Conservation (phyloP, 2,797 vertebrate genomes). For the Micrastur ruficollis region DNA sequence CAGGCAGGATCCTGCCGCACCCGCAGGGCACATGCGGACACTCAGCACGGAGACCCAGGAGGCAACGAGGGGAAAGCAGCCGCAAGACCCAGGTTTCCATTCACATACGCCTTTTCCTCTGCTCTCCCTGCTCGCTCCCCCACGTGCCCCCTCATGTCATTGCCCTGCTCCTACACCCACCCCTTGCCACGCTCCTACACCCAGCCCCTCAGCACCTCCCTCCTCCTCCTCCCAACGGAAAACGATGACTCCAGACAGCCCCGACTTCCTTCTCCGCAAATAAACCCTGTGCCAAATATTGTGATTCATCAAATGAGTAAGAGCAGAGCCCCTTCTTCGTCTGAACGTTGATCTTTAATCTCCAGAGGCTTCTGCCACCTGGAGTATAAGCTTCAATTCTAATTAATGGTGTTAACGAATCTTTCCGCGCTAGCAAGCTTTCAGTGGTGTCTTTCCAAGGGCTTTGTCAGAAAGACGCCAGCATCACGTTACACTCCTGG, state of each 20-base stretch:
- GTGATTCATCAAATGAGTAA: background rate
- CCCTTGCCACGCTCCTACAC: background rate
- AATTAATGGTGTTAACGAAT: background rate
- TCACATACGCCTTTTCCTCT: accelerated
- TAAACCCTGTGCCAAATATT: background rate
- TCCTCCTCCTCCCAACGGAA: background rate
- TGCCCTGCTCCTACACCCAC: background rate
- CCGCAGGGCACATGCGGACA: background rate
- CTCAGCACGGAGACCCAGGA: background rate
- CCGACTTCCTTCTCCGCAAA: accelerated
- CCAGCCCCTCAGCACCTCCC: background rate
- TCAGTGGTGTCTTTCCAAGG: background rate
- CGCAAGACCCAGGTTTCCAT: accelerated
- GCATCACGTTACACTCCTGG: background rate
- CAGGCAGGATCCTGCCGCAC: background rate
- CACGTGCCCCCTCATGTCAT: background rate
- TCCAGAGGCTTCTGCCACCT: background rate
- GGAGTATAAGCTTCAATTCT: background rate
- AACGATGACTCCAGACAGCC: background rate
- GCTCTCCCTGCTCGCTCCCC: background rate
- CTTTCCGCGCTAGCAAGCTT: background rate
- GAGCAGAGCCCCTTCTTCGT: background rate
- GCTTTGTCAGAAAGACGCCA: background rate
- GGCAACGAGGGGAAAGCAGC: background rate
- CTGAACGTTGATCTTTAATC: background rate